Evolutionary conservation across 2,888 invertebrate genomes (phyloP).

Genomic region (Pristionchus arcanus): DNA sequence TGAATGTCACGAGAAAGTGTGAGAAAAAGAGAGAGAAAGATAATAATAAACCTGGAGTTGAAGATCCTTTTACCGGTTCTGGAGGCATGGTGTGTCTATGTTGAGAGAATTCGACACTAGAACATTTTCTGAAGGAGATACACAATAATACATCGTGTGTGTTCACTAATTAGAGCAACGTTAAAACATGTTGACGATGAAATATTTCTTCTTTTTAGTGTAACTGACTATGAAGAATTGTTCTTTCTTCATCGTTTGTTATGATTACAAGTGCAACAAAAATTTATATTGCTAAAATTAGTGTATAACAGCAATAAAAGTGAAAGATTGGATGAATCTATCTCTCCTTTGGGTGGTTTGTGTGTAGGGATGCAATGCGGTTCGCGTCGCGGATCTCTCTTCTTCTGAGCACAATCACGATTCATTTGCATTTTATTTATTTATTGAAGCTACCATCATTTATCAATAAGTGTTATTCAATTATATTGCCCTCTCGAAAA

Average conservation of each 20-base stretch:
- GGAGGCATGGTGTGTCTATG: constrained; percentile 9
- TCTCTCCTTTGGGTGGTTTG: constrained; percentile 13
- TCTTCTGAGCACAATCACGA: background rate
- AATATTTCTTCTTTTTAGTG: background rate
- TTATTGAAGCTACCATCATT: background rate
- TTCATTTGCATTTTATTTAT: background rate
- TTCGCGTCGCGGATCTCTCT: background rate
- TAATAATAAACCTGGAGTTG: background rate
- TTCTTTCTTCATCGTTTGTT: background rate
- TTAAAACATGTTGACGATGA: background rate
- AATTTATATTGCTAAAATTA: background rate
- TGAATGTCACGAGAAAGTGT: too few relatives aligned
- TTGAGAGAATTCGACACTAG: background rate
- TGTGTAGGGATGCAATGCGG: background rate
- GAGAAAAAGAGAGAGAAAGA: background rate
- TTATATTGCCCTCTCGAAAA: background rate
- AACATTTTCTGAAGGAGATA: constrained; percentile 24
- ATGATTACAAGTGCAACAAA: background rate
- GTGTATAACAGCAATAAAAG: background rate
- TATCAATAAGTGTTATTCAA: too few relatives aligned
- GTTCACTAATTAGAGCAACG: background rate
- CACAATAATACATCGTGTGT: constrained; percentile 13
- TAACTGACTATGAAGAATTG: background rate
- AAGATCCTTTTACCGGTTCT: background rate
- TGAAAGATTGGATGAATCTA: background rate